A percentile compares a stretch with the other conserved stretches of the same genome.
These are phyloP conservation scores for Halichondria panicea DNA, from an alignment of 37 sponge, comb jelly and placozoan species.

Conservation along the genomic window DNA sequence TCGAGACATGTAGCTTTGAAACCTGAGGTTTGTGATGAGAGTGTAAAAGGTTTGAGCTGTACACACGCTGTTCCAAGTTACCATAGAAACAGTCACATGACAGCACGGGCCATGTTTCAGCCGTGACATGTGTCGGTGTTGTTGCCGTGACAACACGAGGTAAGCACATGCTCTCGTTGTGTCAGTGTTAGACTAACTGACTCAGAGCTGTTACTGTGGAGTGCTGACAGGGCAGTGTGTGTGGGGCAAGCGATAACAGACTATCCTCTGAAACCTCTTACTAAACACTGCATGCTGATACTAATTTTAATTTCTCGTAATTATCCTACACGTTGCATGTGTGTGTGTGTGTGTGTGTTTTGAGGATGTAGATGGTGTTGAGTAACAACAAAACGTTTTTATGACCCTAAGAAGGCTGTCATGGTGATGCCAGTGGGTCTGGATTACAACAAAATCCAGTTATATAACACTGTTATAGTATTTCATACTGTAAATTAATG, in stretches of 20 bases:
- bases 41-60: conserved; percentile 85
- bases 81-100: neutral
- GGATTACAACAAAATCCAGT: neutral
- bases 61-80: neutral
- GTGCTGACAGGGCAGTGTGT: neutral
- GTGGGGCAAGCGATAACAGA: conserved; percentile 1
- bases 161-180: neutral
- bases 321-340: too few species aligned
- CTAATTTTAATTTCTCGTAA: too few species aligned
- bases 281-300: neutral
- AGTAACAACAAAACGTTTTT: too few species aligned
- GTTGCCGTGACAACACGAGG: neutral
- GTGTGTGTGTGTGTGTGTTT: too few species aligned
- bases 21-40: conserved; percentile 75
- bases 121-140: neutral
- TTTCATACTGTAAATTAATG: too few species aligned
- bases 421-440: too few species aligned
- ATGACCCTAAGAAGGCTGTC: too few species aligned
- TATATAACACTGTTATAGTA: neutral
- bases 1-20: too few species aligned
- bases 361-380: too few species aligned
- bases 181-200: neutral
- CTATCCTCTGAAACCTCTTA: conserved; percentile 13
- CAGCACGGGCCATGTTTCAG: neutral
- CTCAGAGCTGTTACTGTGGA: neutral